Conservation (phyloP, 1,140 invertebrate genomes). For the Chelonus insularis region DNA sequence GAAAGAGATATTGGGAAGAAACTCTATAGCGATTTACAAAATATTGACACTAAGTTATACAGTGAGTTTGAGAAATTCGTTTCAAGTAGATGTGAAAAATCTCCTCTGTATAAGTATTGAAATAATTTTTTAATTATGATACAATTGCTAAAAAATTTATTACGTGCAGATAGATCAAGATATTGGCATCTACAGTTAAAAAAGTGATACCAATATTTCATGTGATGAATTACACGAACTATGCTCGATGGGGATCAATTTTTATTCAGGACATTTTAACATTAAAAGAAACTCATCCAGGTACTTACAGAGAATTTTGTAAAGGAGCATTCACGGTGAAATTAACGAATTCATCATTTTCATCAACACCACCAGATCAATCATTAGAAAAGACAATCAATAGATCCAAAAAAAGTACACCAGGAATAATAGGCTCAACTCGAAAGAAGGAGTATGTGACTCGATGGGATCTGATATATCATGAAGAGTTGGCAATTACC, state of each 20-base stretch:
- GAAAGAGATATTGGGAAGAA: no score
- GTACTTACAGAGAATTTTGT: not conserved
- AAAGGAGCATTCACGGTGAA: slow-evolving; percentile 19
- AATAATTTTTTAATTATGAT: slow-evolving; percentile 16
- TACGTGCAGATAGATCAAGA: slow-evolving; percentile 22
- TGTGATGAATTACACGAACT: slow-evolving; percentile 26
- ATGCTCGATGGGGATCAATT: slow-evolving; percentile 22
- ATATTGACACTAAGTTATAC: no score
- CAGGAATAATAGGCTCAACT: slow-evolving; percentile 19
- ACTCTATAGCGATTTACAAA: no score
- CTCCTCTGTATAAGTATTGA: not conserved
- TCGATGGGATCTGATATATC: slow-evolving; percentile 13
- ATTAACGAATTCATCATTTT: slow-evolving; percentile 6
- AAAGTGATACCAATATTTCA: slow-evolving; percentile 27
- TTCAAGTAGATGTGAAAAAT: not conserved
- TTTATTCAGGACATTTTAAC: slow-evolving; percentile 20
- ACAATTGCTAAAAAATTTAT: slow-evolving; percentile 6
- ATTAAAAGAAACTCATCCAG: not conserved
- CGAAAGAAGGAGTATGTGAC: slow-evolving; percentile 19
- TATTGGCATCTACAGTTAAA: slow-evolving; percentile 21
- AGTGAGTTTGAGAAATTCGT: slow-evolving; percentile 10
- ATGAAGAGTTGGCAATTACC: not conserved
- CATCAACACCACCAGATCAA: slow-evolving; percentile 19
- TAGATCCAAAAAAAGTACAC: slow-evolving; percentile 8
- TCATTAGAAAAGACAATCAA: slow-evolving; percentile 22